phyloP scores from a whole-genome alignment of 1,140 invertebrate species.

The Apis cerana region DNA sequence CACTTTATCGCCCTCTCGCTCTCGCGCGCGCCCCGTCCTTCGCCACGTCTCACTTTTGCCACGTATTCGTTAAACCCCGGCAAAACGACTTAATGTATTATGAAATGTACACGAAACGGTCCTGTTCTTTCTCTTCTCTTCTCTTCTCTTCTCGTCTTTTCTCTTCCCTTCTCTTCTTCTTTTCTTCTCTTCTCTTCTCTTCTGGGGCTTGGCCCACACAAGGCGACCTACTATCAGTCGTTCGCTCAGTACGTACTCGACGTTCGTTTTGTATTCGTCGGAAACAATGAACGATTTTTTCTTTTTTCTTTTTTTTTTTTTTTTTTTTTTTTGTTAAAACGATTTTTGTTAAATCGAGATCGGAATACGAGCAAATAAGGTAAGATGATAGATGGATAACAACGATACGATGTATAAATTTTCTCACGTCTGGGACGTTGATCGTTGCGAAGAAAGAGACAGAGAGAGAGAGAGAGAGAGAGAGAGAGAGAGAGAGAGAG shows the following conservation, averaged over 20 bases:
- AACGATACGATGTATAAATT: no score
- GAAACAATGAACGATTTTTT: not conserved
- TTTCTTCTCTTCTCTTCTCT: no score
- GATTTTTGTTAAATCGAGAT: no score
- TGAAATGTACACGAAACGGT: conserved; percentile 64
- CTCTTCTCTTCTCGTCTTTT: no score
- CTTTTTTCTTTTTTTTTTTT: no score
- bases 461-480: not conserved
- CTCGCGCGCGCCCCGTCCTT: not conserved
- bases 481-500: not conserved
- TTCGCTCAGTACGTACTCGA: not conserved
- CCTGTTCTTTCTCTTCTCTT: conserved; percentile 9
- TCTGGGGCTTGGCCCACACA: conserved; percentile 50
- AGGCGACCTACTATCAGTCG: conserved; percentile 33
- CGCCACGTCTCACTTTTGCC: conserved; percentile 46
- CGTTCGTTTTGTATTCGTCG: not conserved
- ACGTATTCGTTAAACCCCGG: conserved; percentile 56
- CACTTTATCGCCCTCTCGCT: no score
- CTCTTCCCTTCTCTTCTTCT: no score
- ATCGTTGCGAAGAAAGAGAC: no score
- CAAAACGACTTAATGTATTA: conserved; percentile 67
- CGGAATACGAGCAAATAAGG: no score
- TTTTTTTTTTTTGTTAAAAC: no score
- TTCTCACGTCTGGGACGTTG: no score
- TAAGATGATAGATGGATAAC: no score